Percentiles rank a stretch among this genome's conserved stretches.
Evolutionary conservation across 2,797 vertebrate genomes (phyloP).

Genomic region (Tadarida brasiliensis): DNA sequence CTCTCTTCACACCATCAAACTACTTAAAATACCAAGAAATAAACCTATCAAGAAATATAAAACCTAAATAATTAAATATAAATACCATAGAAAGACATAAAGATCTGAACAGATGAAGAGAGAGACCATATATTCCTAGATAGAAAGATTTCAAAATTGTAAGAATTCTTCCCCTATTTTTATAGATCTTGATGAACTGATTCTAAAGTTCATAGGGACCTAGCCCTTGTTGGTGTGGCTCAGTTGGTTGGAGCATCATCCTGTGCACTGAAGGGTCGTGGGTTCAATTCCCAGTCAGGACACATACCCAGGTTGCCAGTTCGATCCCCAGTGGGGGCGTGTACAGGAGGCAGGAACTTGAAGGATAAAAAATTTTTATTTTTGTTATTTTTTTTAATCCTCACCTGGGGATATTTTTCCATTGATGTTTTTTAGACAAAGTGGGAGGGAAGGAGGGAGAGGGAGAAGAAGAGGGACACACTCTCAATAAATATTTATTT

Average conservation of each 20-base stretch:
- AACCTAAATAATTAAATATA: slow-evolving; percentile 17
- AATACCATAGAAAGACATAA: slow-evolving; percentile 8
- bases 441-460: too few species aligned
- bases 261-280: too few species aligned
- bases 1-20: background rate
- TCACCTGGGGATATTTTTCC: too few species aligned
- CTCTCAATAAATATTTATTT: background rate
- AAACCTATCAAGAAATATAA: slow-evolving; percentile 10
- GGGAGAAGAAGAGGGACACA: background rate
- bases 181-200: background rate
- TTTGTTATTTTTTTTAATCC: too few species aligned
- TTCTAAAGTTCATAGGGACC: background rate
- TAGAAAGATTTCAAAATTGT: background rate
- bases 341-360: slow-evolving; percentile 4
- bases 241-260: too few species aligned
- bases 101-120: background rate
- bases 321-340: too few species aligned
- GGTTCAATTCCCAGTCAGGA: too few species aligned
- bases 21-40: slow-evolving; percentile 14
- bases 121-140: background rate
- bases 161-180: background rate
- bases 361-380: background rate
- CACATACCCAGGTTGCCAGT: too few species aligned
- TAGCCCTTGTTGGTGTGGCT: background rate
- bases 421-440: too few species aligned